Conservation (phyloP, 2,888 invertebrate species). For the Buathra laborator region DNA sequence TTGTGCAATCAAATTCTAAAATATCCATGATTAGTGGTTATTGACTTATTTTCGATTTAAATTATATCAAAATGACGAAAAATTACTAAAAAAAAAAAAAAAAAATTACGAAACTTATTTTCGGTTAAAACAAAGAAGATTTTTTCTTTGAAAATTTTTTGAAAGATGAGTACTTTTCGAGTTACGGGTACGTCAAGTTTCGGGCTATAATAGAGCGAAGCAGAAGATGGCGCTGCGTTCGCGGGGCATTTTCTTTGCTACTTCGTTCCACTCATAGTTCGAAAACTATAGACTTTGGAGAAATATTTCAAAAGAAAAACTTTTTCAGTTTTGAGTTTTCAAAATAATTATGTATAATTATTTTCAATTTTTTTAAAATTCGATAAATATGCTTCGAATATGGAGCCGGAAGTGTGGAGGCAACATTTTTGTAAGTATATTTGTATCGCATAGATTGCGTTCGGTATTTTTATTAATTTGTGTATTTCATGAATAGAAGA, state of each 20-base stretch:
- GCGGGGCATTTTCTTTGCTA: background rate
- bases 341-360: no score
- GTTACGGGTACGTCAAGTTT: background rate
- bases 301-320: background rate
- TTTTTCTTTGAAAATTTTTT: background rate
- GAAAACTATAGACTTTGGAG: background rate
- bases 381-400: background rate
- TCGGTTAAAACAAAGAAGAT: background rate
- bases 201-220: background rate
- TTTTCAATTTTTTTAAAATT: no score
- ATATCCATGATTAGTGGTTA: background rate
- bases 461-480: background rate
- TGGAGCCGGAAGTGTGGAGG: no score
- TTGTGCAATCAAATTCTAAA: background rate
- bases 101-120: background rate
- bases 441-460: background rate
- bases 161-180: background rate
- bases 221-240: background rate
- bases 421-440: background rate
- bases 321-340: no score
- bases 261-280: background rate
- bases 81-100: background rate
- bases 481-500: background rate
- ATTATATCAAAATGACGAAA: background rate
- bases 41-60: background rate